Evolutionary conservation across 2,888 invertebrate genomes (phyloP), one percentile per base, ranked within the genome.

Genomic region (Rugalucina vietnamica): DNA sequence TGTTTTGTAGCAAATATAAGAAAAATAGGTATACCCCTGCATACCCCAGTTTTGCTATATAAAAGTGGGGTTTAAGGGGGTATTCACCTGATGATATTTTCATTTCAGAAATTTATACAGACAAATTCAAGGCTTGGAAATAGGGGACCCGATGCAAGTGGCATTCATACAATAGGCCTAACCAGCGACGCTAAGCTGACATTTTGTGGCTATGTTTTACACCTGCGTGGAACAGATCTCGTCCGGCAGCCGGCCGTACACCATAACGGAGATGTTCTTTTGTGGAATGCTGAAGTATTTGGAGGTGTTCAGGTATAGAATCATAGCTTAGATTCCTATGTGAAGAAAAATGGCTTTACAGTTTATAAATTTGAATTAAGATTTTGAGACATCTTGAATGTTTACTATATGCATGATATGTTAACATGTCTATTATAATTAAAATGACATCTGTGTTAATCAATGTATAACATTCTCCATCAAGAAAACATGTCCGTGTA

Each of bases 211-310:
- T 95, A 95, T 93, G 97, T 98, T 10, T 95, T 99, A 73, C 98
- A 98, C 97, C 97, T 98, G 95, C 97, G 98, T 95, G 98, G 98
- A 2, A 79, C 94, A 27, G 37, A 74, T n/a, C 92, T 96, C 1
- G 96, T 96, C 1, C 90, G 92, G 39, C 99, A 99, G 94, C 99
- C 99, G 0, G 89, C 95, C 18, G 76, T 96, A 36, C 96, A 96
- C 93, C 95, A 95, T 14, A 93, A 87, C 50, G 95, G 96, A 34
- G 97, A 97, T 86, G 93, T 97, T 77, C 95, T 99, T 79, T 94
- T 98, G 32, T 98, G 97, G 96, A 99, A 99, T 96, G 99, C 98
- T 37, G 98, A 99, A 95, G 96, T 98, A 88, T 98, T 97, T 95
- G 96, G 95, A 86, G 96, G 96, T 54, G 88, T 93, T 57, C 88